These are phyloP conservation scores for Bombus haemorrhoidalis DNA, from an alignment of 1,140 invertebrate genomes.

Conservation along the genomic window DNA sequence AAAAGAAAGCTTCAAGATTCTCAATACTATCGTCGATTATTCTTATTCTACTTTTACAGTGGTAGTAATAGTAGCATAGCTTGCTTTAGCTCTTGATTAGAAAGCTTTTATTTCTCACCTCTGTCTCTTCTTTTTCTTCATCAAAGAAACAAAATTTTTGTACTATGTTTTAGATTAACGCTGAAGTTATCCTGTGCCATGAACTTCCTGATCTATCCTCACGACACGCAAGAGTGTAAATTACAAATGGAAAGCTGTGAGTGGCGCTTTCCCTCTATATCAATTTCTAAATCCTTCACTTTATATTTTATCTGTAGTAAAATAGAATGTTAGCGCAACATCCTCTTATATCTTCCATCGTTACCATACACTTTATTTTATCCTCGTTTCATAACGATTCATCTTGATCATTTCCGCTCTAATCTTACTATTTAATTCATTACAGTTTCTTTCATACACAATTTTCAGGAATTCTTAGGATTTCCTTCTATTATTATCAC, in stretches of 20 bases:
- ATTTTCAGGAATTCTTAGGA: neutral
- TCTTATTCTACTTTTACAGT: neutral
- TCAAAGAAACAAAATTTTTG: neutral
- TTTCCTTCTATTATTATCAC: neutral
- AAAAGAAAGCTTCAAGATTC: neutral
- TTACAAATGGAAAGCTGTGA: conserved; percentile 95
- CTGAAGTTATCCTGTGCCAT: conserved; percentile 93
- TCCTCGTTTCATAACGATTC: neutral
- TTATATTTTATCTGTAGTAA: neutral
- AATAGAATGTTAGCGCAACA: neutral
- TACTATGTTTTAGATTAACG: conserved; percentile 85
- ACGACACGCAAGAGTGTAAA: conserved; percentile 95
- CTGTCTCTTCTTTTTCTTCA: neutral
- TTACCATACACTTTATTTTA: neutral
- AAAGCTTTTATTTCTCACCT: neutral
- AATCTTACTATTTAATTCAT: neutral
- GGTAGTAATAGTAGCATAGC: neutral
- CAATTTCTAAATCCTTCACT: neutral
- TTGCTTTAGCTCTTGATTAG: neutral
- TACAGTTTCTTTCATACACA: neutral
- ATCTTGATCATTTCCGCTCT: neutral
- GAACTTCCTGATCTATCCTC: conserved; percentile 96
- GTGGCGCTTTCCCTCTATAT: conserved; percentile 76
- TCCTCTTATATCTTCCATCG: neutral
- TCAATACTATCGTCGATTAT: neutral